Evolutionary conservation across 2,797 vertebrate species (phyloP).

Genomic region (Ptychobarbus kaznakovi): DNA sequence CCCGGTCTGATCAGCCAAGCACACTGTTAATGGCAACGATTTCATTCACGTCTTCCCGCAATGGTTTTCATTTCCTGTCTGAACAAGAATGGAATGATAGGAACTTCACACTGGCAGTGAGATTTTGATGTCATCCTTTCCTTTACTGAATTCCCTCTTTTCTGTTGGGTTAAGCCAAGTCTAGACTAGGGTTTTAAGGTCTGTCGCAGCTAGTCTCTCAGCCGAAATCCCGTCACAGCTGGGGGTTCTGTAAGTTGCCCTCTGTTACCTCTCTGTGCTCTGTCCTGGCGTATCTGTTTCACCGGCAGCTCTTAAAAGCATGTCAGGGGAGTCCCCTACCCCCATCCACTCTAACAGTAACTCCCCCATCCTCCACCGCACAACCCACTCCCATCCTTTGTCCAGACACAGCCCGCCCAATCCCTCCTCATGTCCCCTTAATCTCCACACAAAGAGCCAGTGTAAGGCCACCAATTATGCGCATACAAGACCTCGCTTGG

Average conservation of each 20-base stretch:
- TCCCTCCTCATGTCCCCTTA: slow-evolving; percentile 81
- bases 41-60: slow-evolving; percentile 74
- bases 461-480: slow-evolving; percentile 82
- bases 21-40: slow-evolving; percentile 70
- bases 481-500: slow-evolving; percentile 71
- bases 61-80: slow-evolving; percentile 77
- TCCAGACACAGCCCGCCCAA: slow-evolving; percentile 73
- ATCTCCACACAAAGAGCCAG: slow-evolving; percentile 83
- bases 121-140: slow-evolving; percentile 55
- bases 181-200: slow-evolving; percentile 84
- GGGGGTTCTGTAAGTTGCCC: slow-evolving; percentile 61
- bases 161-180: slow-evolving; percentile 75
- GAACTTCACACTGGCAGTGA: slow-evolving; percentile 73
- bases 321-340: slow-evolving; percentile 60
- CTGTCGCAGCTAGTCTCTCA: slow-evolving; percentile 76
- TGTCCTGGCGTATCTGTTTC: slow-evolving; percentile 56
- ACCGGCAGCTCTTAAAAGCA: slow-evolving; percentile 63
- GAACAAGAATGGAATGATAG: slow-evolving; percentile 79
- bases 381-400: slow-evolving; percentile 73
- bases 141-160: slow-evolving; percentile 58
- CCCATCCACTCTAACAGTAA: slow-evolving; percentile 37
- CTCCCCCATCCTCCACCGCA: slow-evolving; percentile 53
- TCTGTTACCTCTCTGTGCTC: slow-evolving; percentile 65
- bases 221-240: slow-evolving; percentile 68
- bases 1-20: slow-evolving; percentile 61